These are phyloP conservation scores for Anodontia alba DNA, from an alignment of 2,888 invertebrate species.

Conservation along the genomic window DNA sequence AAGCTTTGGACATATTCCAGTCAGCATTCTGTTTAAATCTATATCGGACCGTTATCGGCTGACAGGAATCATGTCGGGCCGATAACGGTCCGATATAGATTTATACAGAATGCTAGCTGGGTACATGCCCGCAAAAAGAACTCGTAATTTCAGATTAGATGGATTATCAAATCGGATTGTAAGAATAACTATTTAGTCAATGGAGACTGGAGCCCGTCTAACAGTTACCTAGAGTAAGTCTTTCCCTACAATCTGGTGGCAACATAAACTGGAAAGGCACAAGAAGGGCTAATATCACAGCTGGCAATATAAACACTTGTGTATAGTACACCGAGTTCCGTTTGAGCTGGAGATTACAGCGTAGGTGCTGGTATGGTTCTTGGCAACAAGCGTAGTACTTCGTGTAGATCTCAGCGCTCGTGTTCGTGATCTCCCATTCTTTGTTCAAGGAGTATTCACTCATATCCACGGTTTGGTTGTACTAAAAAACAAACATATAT, in stretches of 20 bases:
- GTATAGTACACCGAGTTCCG: slow-evolving; percentile 97
- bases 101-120: too few species aligned
- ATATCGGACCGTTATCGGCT: too few species aligned
- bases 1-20: too few species aligned
- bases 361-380: slow-evolving; percentile 71
- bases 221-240: slow-evolving; percentile 99
- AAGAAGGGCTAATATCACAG: slow-evolving; percentile 96
- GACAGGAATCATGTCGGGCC: too few species aligned
- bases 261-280: slow-evolving; percentile 98
- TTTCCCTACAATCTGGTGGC: slow-evolving; percentile 98
- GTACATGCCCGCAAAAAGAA: too few species aligned
- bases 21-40: too few species aligned
- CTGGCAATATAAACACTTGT: slow-evolving; percentile 85
- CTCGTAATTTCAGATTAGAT: too few species aligned
- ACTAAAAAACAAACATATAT: slow-evolving; percentile 15
- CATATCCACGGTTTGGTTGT: slow-evolving; percentile 48
- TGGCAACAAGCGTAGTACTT: slow-evolving; percentile 71
- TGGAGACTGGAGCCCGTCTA: too few species aligned
- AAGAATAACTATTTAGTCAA: too few species aligned
- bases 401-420: slow-evolving; percentile 51
- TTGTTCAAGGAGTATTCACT: slow-evolving; percentile 59
- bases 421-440: slow-evolving; percentile 70
- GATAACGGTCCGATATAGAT: too few species aligned
- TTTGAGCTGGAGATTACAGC: slow-evolving; percentile 45
- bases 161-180: too few species aligned